Evolutionary conservation across 1,140 invertebrate genomes (phyloP).

Genomic region (Drosophila persimilis): DNA sequence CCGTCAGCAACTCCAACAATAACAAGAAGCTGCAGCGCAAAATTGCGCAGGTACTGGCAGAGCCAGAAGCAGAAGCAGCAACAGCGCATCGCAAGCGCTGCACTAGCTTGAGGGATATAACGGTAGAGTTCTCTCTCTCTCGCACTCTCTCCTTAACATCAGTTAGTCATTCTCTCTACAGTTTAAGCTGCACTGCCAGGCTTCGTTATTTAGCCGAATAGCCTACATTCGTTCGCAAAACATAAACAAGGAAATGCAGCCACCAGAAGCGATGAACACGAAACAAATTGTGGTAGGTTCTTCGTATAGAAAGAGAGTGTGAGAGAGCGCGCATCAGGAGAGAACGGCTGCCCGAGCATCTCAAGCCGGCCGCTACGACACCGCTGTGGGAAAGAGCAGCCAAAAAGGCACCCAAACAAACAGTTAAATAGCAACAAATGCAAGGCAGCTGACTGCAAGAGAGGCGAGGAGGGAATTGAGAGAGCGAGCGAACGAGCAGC

Average conservation of each 20-base stretch:
- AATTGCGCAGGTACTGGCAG: conserved; percentile 58
- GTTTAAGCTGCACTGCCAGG: conserved; percentile 2
- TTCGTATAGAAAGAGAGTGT: conserved; percentile 19
- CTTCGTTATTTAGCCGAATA: conserved; percentile 59
- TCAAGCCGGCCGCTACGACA: conserved; percentile 54
- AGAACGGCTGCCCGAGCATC: background rate
- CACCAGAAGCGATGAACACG: conserved; percentile 44
- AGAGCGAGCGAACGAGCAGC: conserved; percentile 27
- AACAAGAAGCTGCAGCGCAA: conserved; percentile 59
- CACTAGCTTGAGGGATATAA: conserved; percentile 30
- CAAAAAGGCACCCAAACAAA: conserved; percentile 75
- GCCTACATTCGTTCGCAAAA: conserved; percentile 74
- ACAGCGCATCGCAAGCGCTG: conserved; percentile 13
- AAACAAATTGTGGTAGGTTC: conserved; percentile 78
- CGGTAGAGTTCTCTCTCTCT: conserved; percentile 25
- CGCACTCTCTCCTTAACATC: background rate
- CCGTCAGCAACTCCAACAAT: conserved; percentile 44
- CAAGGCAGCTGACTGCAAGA: conserved; percentile 43
- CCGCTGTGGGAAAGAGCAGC: conserved; percentile 40
- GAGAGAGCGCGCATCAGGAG: conserved; percentile 4
- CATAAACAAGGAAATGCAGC: conserved; percentile 80
- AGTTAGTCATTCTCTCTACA: background rate
- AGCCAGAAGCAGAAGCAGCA: conserved; percentile 9
- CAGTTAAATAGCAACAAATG: conserved; percentile 54
- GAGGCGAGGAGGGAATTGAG: conserved; percentile 5